Percentiles rank a stretch among this genome's conserved stretches.
These are phyloP conservation scores for Macheiramphus alcinus DNA, from an alignment of 2,113 vertebrate species.

Conservation along the genomic window DNA sequence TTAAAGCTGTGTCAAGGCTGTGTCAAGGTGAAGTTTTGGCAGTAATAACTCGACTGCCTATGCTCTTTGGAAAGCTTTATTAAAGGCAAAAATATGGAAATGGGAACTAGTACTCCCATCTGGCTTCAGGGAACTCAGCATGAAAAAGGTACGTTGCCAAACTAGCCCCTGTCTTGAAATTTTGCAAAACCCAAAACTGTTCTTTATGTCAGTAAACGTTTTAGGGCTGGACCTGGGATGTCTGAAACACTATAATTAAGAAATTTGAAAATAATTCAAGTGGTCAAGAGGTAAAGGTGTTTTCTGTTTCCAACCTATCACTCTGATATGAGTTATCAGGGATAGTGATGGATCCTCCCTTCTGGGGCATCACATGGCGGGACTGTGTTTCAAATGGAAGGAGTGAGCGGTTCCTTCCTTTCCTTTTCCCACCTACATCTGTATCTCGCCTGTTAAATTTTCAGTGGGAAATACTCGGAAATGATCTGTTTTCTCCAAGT, in stretches of 20 bases:
- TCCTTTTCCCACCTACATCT: neutral
- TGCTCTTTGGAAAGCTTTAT: neutral
- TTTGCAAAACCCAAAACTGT: neutral
- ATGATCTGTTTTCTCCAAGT: neutral
- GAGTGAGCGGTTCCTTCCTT: neutral
- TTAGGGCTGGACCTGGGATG: neutral
- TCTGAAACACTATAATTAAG: neutral
- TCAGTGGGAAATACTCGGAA: neutral
- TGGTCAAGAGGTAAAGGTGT: neutral
- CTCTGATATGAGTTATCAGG: neutral
- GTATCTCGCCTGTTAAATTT: neutral
- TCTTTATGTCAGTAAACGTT: neutral
- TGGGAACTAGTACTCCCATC: neutral
- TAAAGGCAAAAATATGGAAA: neutral
- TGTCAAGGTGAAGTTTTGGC: neutral
- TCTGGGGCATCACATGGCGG: neutral
- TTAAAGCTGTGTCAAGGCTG: neutral
- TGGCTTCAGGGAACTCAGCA: neutral
- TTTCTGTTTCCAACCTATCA: neutral
- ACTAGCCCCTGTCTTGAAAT: neutral
- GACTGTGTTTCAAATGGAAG: neutral
- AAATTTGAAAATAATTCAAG: neutral
- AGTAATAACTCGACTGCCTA: neutral
- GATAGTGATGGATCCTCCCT: neutral
- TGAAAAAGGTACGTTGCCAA: neutral